Evolutionary conservation across 2,888 invertebrate genomes (phyloP), one percentile per base, ranked within the genome.

Genomic region (Amphipyra berbera): DNA sequence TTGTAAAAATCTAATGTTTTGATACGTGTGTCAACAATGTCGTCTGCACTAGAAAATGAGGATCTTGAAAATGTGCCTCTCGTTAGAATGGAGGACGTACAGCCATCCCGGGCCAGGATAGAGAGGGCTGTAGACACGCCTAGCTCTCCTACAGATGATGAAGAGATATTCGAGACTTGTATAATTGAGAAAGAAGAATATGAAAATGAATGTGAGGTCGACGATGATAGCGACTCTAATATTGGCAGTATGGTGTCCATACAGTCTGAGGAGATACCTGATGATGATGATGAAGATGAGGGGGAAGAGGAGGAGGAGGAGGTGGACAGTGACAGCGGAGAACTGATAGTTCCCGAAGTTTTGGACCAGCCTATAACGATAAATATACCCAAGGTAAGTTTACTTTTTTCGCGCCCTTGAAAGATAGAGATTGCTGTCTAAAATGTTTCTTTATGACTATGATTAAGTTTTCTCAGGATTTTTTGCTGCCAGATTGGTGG

Each of bases 1-100:
- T 45, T 66, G 40, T 77, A 61, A 65, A 65, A 58, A 45, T 55
- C 58, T 55, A 65, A 82, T 82, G 79, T 71, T 81, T 78, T 78
- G 73, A 75, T n/a, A 40, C 42, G 52, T 46, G 35, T 56, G 44
- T 42, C 59, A 68, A 80, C 68, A 78, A 93, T 93, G 93, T 89
- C 92, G 64, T 81, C 88, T 73, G 83, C 84, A 63, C 78, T 91
- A 58, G 92, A 91, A 73, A 85, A 79, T 64, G 93, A 93, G 63
- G 92, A 93, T 63, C 75, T 92, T 58, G 92, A 90, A 59, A 89
- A 89, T 78, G 88, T 92, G n/a, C 88, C 90, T 15, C 79, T 93
- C 21, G 93, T 93, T 37, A 89, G 91, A 50, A 91, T 93, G 93
- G 90, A 89, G 50, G 94, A 93, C 54, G 89, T 93, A 0, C 93